phyloP scores from a whole-genome alignment of 23 tunicate species.

The Clavelina lepadiformis region DNA sequence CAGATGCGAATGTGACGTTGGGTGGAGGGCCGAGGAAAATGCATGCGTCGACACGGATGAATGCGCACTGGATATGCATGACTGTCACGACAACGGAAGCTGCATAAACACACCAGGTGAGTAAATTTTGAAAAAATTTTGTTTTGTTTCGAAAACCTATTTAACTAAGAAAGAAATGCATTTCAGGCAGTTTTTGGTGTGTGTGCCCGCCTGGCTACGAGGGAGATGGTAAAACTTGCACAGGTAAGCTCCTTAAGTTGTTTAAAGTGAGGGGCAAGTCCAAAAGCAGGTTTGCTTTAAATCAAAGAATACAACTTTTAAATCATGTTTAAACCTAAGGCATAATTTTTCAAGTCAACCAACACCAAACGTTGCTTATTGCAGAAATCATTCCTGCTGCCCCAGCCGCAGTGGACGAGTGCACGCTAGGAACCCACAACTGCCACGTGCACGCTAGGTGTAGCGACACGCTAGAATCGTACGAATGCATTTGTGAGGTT shows the following conservation, averaged over 20 bases:
- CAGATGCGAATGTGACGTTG: no score
- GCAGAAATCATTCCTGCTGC: slow-evolving; percentile 2
- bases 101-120: no score
- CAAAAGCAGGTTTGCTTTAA: background rate
- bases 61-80: background rate
- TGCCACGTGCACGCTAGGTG: slow-evolving; percentile 30
- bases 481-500: slow-evolving; percentile 15
- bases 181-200: no score
- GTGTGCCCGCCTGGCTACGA: slow-evolving; percentile 19
- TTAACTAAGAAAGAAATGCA: no score
- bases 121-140: no score
- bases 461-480: slow-evolving; percentile 19
- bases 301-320: background rate
- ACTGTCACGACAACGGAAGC: background rate
- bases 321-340: background rate
- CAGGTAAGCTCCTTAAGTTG: slow-evolving; percentile 12
- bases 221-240: slow-evolving; percentile 25
- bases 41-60: background rate
- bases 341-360: background rate
- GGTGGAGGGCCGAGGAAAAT: no score
- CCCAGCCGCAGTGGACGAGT: slow-evolving; percentile 5
- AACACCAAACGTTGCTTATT: background rate
- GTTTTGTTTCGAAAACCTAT: no score
- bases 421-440: slow-evolving; percentile 23
- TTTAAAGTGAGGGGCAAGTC: no score